phyloP scores from a whole-genome alignment of 2,888 invertebrate species.

The Platycheirus rosarum region DNA sequence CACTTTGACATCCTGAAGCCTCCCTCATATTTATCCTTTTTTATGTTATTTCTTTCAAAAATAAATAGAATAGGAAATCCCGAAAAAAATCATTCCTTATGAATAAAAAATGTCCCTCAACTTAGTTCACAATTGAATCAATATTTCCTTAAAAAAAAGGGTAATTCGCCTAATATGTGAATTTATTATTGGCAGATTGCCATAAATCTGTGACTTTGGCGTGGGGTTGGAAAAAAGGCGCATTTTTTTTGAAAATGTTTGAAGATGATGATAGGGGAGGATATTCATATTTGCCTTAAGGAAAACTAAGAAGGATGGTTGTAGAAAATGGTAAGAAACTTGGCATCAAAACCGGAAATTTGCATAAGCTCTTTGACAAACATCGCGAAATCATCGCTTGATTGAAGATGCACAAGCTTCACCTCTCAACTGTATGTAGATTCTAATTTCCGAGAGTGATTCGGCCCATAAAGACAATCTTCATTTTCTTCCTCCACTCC shows the following conservation, averaged over 20 bases:
- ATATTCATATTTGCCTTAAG: conserved; percentile 23
- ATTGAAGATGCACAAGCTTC: conserved; percentile 52
- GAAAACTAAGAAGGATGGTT: background rate
- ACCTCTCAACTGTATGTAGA: conserved; percentile 22
- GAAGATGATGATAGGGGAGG: conserved; percentile 20
- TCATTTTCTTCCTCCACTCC: conserved; percentile 12
- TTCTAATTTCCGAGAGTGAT: conserved; percentile 72
- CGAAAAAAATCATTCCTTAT: conserved; percentile 58
- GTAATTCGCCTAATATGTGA: conserved; percentile 74
- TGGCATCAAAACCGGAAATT: conserved; percentile 41
- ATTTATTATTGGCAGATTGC: conserved; percentile 74
- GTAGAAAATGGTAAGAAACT: conserved; percentile 33
- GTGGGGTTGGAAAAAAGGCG: conserved; percentile 35
- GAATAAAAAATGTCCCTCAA: conserved; percentile 72
- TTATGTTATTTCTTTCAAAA: conserved; percentile 60
- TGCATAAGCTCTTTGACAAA: conserved; percentile 67
- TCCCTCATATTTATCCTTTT: conserved; percentile 39
- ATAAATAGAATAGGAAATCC: conserved; percentile 45
- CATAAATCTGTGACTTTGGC: conserved; percentile 61
- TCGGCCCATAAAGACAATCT: conserved; percentile 64
- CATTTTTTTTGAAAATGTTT: background rate
- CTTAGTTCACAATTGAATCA: conserved; percentile 67
- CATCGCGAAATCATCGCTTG: conserved; percentile 61
- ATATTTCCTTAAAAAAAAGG: conserved; percentile 68
- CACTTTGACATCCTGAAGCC: conserved; percentile 49